phyloP scores from a whole-genome alignment of 2,113 vertebrate genomes.

The Phalacrocorax carbo region DNA sequence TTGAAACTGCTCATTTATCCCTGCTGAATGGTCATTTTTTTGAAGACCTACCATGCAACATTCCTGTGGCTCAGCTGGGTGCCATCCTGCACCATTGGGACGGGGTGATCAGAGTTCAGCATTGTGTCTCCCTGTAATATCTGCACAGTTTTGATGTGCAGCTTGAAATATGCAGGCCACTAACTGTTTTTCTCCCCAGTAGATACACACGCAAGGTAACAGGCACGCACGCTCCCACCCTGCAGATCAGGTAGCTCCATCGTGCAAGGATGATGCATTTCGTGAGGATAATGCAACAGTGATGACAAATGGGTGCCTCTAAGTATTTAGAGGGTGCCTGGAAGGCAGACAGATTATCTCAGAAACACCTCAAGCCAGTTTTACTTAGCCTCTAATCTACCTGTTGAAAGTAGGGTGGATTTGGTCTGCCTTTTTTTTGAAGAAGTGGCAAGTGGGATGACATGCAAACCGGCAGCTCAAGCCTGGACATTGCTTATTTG shows the following conservation, averaged over 20 bases:
- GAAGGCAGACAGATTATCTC: conserved; percentile 55
- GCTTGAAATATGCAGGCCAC: background rate
- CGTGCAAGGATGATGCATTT: background rate
- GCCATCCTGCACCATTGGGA: fast-evolving
- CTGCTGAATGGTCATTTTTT: background rate
- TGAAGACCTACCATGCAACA: background rate
- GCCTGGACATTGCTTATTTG: background rate
- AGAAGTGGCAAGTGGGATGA: background rate
- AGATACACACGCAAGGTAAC: background rate
- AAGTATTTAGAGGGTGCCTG: conserved; percentile 50
- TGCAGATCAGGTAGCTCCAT: background rate
- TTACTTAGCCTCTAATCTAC: conserved; percentile 42
- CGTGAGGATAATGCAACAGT: conserved; percentile 17
- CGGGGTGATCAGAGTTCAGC: background rate
- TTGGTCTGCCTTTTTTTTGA: conserved; percentile 7
- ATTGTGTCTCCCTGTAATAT: background rate
- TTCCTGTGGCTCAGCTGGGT: background rate
- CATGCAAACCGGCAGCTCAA: background rate
- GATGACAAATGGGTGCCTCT: conserved; percentile 45
- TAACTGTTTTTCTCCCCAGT: background rate
- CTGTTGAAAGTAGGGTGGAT: conserved; percentile 27
- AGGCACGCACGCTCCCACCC: background rate
- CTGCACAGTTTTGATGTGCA: background rate
- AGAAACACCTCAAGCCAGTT: conserved; percentile 44
- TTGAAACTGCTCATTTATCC: background rate